Evolutionary conservation across 1,140 invertebrate species (phyloP).

Genomic region (Probaryconus sp.): DNA sequence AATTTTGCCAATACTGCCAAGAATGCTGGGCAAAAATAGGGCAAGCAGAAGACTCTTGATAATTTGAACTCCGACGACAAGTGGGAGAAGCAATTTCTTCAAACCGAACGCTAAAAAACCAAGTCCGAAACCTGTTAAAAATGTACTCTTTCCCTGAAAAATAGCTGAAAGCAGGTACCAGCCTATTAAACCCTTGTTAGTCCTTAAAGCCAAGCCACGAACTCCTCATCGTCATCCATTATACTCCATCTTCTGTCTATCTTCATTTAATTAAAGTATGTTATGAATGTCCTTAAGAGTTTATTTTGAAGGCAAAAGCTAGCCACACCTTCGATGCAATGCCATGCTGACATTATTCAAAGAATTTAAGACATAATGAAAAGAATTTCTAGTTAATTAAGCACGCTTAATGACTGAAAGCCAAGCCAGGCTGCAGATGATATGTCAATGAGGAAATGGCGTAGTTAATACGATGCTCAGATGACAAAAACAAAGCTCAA

Average conservation of each 20-base stretch:
- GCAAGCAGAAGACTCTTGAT: constrained; percentile 88
- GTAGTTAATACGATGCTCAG: neutral
- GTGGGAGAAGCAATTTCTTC: constrained; percentile 87
- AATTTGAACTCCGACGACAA: constrained; percentile 87
- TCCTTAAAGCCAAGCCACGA: constrained; percentile 72
- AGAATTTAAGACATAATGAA: constrained; percentile 41
- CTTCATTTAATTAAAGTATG: neutral
- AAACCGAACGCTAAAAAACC: constrained; percentile 87
- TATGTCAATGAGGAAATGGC: neutral
- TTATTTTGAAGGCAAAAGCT: constrained; percentile 8
- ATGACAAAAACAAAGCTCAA: neutral
- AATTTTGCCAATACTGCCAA: constrained; percentile 88
- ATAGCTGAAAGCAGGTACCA: constrained; percentile 77
- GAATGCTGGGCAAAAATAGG: constrained; percentile 88
- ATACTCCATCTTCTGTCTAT: neutral
- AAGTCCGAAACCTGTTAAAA: constrained; percentile 84
- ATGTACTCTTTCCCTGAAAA: constrained; percentile 81
- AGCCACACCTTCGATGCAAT: neutral
- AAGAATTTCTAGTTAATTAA: constrained; percentile 33
- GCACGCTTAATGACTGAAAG: constrained; percentile 45
- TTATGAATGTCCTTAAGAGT: too few species aligned
- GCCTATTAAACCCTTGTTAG: constrained; percentile 75
- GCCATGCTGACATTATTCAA: neutral
- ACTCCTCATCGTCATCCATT: constrained; percentile 30
- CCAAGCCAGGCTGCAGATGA: constrained; percentile 23